Evolutionary conservation across 1,140 invertebrate species (phyloP), one percentile per base, ranked within the genome.

Genomic region (Caerostris darwini): DNA sequence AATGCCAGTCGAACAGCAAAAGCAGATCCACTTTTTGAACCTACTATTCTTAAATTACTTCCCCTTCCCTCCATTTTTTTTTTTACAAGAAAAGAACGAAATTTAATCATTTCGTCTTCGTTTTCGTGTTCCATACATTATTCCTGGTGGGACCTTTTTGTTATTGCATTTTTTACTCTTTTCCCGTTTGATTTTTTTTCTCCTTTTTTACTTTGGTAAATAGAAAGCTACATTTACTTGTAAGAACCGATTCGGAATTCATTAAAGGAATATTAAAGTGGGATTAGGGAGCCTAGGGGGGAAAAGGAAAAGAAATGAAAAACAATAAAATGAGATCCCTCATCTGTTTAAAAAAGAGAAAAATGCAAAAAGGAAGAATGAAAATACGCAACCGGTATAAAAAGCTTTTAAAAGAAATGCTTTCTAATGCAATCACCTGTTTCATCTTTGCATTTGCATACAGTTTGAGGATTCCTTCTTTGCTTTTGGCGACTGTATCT

Each of bases 251-350:
- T 92, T 92, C 82, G 58, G 91, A 92, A 92, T 92, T 92, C 91
- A 92, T 92, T 92, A 92, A 92, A 92, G 58, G 91, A 92, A 92
- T 92, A 92, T 92, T 92, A 92, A 92, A 92, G 91, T 85, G 91
- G 91, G 91, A 92, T 92, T 86, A 92, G 91, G 82, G 91, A 7
- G n/a, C 7, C 19, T 17, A 7, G 58, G 61, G 53, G 81, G n/a
- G n/a, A n/a, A 58, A 57, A 56, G 69, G 81, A 64, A 58, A 64
- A n/a, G 90, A 14, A 83, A 69, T 85, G 77, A 92, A 86, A 82
- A 92, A 92, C 91, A 92, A 92, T 92, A 92, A 92, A 92, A 86
- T 34, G 58, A 82, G 59, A 69, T 57, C 57, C 81, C 91, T 67
- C 91, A 69, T 92, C 50, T 92, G 82, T 92, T 58, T 58, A 83